These are phyloP conservation scores for Monarcha castaneiventris DNA, from an alignment of 2,113 vertebrate species.

Conservation along the genomic window DNA sequence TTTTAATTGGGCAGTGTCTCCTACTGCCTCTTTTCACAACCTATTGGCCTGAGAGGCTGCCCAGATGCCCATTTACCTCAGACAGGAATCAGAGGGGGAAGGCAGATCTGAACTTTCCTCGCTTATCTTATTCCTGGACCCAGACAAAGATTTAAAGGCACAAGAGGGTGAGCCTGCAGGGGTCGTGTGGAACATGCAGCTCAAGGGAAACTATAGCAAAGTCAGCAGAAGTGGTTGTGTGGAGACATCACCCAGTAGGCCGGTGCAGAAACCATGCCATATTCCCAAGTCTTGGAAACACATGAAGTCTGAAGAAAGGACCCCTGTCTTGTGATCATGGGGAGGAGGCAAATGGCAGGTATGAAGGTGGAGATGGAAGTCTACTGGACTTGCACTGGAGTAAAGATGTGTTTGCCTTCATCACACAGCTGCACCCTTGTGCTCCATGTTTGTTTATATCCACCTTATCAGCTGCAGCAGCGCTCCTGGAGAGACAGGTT, in stretches of 20 bases:
- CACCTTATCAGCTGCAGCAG: neutral
- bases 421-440: neutral
- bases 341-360: neutral
- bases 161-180: neutral
- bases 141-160: neutral
- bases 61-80: neutral
- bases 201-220: neutral
- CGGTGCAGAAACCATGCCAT: neutral
- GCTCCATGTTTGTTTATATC: neutral
- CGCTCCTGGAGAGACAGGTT: neutral
- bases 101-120: neutral
- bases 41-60: neutral
- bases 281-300: neutral
- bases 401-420: neutral
- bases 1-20: neutral
- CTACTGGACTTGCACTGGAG: neutral
- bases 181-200: neutral
- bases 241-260: neutral
- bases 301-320: neutral
- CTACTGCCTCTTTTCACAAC: neutral
- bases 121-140: neutral
- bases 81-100: neutral
- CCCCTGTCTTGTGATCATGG: fast-evolving
- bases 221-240: neutral
- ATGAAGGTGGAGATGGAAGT: neutral